Evolutionary conservation across 92 coral and sea anemone genomes (phyloP).

Genomic region (Heliopora coerulea): DNA sequence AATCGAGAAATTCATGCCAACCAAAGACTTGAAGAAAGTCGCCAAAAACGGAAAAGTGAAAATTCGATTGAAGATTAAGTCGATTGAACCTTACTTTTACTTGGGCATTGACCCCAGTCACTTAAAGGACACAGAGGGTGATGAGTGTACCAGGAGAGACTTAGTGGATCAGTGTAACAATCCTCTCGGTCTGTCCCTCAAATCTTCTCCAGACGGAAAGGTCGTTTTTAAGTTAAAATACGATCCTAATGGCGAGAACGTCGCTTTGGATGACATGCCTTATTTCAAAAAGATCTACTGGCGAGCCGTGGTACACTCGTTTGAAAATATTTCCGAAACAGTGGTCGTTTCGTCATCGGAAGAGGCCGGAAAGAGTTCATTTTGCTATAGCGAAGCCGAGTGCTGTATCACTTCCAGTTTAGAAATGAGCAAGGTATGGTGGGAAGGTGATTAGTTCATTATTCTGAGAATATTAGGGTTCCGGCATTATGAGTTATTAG

Average conservation of each 20-base stretch:
- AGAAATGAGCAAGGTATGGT: conserved; percentile 71
- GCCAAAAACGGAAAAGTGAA: conserved; percentile 85
- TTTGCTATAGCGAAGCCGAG: conserved; percentile 90
- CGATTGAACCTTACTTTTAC: conserved; percentile 83
- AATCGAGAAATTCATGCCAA: conserved; percentile 79
- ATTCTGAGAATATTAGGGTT: neutral
- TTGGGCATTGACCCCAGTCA: conserved; percentile 79
- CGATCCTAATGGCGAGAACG: conserved; percentile 71
- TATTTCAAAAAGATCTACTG: conserved; percentile 89
- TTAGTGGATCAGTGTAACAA: conserved; percentile 60
- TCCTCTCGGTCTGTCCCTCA: conserved; percentile 65
- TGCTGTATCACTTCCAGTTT: conserved; percentile 63
- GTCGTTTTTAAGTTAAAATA: conserved; percentile 76
- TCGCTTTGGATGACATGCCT: conserved; percentile 80
- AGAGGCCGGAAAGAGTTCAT: conserved; percentile 75
- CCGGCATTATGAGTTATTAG: too few species aligned
- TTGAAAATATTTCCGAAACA: conserved; percentile 71
- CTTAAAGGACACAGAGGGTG: conserved; percentile 73
- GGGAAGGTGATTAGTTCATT: neutral
- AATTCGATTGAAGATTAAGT: conserved; percentile 71
- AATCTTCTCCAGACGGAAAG: conserved; percentile 55
- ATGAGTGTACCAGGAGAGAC: conserved; percentile 54
- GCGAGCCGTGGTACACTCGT: conserved; percentile 76
- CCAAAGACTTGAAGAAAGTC: conserved; percentile 78
- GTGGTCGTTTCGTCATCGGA: conserved; percentile 77